Evolutionary conservation across 2,888 invertebrate genomes (phyloP), one percentile per base, ranked within the genome.

Genomic region (Napeogenes sylphis): DNA sequence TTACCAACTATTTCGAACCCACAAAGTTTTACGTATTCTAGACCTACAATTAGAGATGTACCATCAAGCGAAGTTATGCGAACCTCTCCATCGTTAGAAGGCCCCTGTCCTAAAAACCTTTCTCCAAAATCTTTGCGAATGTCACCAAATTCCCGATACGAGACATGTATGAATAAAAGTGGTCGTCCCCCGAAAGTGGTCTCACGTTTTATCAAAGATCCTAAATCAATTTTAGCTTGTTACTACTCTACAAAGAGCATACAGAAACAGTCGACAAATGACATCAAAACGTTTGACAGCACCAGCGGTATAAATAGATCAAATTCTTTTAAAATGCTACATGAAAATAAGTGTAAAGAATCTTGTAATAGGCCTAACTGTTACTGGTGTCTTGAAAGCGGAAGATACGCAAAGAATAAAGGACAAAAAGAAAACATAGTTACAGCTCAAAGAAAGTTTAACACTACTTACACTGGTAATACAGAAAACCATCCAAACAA

Each of bases 101-200:
- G 30, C 45, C 35, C 55, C 4, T 61, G 56, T 42, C 21, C 58
- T 2, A 62, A 58, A 14, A 64, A 62, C 45, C 58, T 61, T 2
- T 54, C 58, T 0, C 56, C 62, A 46, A 60, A 62, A 51, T 5
- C 55, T 4, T 30, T 59, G 5, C 63, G 57, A 4, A 42, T 30
- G 13, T 10, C 58, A 33, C 67, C 62, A 38, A 62, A 56, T 4
- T 62, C 64, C 8, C 53, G 58, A 13, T 64, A 61, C 4, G 56
- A 67, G 13, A 42, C 59, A 6, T 59, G 57, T 32, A 45, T 62
- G 8, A 55, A 14, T 33, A 58, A 58, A 47, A 46, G 53, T 10
- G 58, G 60, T 35, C 60, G 64, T 4, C 60, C 46, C 14, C 66
- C 66, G 2, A 64, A 59, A 47, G 47, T 54, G 12, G 59, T 62